Evolutionary conservation across 2,797 vertebrate genomes (phyloP), one percentile per base, ranked within the genome.

Genomic region (Sebastes trivittatus): DNA sequence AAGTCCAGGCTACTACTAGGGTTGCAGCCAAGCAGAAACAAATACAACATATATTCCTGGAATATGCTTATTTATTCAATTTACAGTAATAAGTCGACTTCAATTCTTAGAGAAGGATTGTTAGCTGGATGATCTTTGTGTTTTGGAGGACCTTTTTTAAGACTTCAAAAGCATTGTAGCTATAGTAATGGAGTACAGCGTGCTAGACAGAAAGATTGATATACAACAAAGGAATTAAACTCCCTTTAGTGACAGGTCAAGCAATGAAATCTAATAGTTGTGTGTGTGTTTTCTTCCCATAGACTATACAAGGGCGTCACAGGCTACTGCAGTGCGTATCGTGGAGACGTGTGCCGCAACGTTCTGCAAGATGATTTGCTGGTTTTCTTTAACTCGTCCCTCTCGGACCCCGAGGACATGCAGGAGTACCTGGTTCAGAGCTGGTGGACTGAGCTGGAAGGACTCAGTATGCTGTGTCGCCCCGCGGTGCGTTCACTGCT

Each of bases 331-430:
- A 96, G 96, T 64, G 96, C 95, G 0, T 99, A 99, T 87, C 95
- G 95, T 74, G 98, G 98, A 60, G 96, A 98, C 11, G 94, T 96
- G 72, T 99, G 98, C 67, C 94, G 92, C 34, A 59, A 83, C 6
- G 70, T 96, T 23, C 93, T 99, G 86, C 93, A 29, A 1, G 96
- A 92, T 10, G 95, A 97, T 10, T 87, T 93, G 7, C 95, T 98
- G 87, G 96, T 99, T 82, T 99, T 99, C 95, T 98, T 98, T 87
- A 99, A 99, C 92, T 95, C 96, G 72, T 97, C 98, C 60, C 95
- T 97, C 38, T 84, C 90, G 22, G 96, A 98, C 78, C 97, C 98
- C 0, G 98, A 98, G 95, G 96, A 97, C 81, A 94, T 94, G 55
- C 98, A 99, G 90, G 98, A 99, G 90, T 95, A 97, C 66, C 93